These are phyloP conservation scores for Antechinus stuartii DNA, from an alignment of 2,113 vertebrate genomes.

Conservation along the genomic window DNA sequence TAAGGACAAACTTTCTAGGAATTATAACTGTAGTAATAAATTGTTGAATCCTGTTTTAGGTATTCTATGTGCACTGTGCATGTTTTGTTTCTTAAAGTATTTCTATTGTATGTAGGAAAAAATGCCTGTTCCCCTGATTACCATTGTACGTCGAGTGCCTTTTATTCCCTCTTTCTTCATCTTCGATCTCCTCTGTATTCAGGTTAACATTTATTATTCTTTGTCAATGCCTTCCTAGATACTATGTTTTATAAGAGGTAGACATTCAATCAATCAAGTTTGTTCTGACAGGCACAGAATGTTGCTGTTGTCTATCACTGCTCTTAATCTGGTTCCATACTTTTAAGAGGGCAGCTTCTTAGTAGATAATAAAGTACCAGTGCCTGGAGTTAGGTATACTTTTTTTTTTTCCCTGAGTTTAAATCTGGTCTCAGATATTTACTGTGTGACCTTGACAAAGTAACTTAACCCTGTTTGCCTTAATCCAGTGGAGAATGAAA, in stretches of 20 bases:
- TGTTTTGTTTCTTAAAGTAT: background rate
- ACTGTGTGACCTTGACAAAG: background rate
- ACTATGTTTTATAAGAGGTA: too few relatives aligned
- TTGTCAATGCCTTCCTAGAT: background rate
- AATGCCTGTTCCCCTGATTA: background rate
- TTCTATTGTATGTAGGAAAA: background rate
- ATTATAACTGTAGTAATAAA: background rate
- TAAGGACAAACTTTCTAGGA: background rate
- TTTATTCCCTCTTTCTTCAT: conserved; percentile 10
- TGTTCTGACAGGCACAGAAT: background rate
- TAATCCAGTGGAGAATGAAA: background rate
- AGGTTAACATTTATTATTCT: background rate
- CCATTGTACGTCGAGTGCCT: background rate
- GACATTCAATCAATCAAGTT: background rate
- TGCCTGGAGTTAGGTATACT: background rate
- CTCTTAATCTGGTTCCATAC: background rate
- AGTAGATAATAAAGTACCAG: background rate
- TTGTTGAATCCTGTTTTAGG: background rate
- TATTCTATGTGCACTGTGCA: background rate
- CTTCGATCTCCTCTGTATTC: background rate
- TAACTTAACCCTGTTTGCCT: too few relatives aligned
- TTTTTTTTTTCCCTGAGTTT: background rate
- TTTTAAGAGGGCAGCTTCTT: background rate
- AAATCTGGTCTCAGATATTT: background rate
- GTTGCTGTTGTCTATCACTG: background rate